Conservation (phyloP, 2,797 vertebrate species). For the Threskiornis aethiopicus region DNA sequence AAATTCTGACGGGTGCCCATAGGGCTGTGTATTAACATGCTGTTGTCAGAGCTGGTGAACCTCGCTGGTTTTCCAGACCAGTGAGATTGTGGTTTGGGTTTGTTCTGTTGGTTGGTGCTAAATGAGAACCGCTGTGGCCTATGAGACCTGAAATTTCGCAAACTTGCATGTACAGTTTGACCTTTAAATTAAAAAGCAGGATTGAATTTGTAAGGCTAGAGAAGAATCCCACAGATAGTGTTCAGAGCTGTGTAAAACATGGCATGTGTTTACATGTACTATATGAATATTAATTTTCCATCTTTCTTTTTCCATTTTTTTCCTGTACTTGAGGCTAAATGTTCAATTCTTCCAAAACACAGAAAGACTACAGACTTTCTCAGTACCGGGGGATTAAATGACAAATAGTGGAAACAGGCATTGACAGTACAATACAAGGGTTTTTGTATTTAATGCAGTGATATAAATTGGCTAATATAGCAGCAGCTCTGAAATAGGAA, state of each 20-base stretch:
- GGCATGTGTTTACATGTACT: neutral
- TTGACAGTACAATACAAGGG: neutral
- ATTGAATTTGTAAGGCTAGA: neutral
- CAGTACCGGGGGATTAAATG: neutral
- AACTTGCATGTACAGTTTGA: neutral
- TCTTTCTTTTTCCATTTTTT: neutral
- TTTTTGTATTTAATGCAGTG: neutral
- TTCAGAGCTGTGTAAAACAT: neutral
- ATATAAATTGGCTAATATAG: neutral
- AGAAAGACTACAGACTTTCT: neutral
- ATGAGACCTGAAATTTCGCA: neutral
- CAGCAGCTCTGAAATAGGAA: neutral
- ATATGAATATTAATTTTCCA: constrained; percentile 44
- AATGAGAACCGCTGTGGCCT: neutral
- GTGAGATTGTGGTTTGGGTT: neutral
- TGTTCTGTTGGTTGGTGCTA: constrained; percentile 4
- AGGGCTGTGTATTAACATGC: constrained; percentile 41
- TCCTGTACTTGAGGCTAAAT: neutral
- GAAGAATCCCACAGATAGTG: neutral
- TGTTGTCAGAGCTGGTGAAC: constrained; percentile 41
- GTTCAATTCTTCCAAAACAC: neutral
- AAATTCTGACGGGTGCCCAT: constrained; percentile 37
- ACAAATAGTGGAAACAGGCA: neutral
- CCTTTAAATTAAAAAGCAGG: constrained; percentile 39
- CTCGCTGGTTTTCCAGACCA: neutral